Conservation (phyloP, 2,113 vertebrate species). For the Lepidothrix coronata region DNA sequence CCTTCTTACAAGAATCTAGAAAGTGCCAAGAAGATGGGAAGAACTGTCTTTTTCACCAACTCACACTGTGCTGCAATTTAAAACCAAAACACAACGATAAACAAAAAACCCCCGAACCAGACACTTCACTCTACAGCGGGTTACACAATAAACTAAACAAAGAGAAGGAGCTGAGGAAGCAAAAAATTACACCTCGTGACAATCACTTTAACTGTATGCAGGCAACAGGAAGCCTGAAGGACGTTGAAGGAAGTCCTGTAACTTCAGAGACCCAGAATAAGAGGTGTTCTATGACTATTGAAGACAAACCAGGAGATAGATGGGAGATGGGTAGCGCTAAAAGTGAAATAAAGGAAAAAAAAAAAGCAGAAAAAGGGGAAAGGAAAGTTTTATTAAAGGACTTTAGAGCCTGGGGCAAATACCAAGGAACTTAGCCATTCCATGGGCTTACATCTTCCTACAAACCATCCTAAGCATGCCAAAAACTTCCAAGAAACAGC, state of each 20-base stretch:
- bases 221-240: background rate
- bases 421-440: background rate
- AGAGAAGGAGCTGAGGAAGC: background rate
- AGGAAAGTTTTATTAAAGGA: background rate
- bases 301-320: background rate
- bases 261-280: background rate
- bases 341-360: background rate
- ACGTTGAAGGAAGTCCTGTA: background rate
- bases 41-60: background rate
- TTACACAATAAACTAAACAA: background rate
- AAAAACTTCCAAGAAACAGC: background rate
- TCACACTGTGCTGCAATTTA: background rate
- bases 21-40: background rate
- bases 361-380: background rate
- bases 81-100: background rate
- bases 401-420: background rate
- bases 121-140: background rate
- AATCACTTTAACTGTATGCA: background rate
- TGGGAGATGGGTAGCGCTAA: background rate
- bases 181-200: rapidly evolving
- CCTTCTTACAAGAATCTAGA: background rate
- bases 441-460: background rate
- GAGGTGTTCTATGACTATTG: background rate
- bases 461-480: background rate
- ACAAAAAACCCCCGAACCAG: background rate